Percentiles rank a stretch among this genome's conserved stretches.
These are phyloP conservation scores for Orientallactaga bullata DNA, from an alignment of 2,113 vertebrate genomes.

Conservation along the genomic window DNA sequence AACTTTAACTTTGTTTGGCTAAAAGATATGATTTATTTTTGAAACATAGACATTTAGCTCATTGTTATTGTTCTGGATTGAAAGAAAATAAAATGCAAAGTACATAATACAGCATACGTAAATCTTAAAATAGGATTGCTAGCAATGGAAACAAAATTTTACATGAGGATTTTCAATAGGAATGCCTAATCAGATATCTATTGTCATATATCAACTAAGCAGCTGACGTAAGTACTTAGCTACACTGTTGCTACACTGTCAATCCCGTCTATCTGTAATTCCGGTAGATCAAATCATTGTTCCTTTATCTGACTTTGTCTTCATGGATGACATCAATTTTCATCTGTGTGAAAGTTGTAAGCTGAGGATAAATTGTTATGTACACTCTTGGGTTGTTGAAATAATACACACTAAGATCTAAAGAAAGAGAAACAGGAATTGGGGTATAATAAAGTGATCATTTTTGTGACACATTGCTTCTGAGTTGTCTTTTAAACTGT, in stretches of 20 bases:
- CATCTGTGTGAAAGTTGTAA: neutral
- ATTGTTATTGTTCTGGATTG: neutral
- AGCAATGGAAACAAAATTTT: neutral
- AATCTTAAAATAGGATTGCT: neutral
- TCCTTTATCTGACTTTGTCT: neutral
- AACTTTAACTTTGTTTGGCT: neutral
- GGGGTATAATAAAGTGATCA: neutral
- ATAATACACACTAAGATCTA: neutral
- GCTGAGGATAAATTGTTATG: neutral
- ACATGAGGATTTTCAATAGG: neutral
- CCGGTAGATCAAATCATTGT: neutral
- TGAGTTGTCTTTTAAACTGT: neutral
- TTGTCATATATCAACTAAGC: neutral
- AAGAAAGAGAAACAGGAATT: neutral
- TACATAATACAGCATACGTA: neutral
- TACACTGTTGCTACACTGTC: neutral
- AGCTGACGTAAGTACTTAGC: neutral
- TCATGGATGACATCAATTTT: neutral
- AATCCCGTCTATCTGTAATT: neutral
- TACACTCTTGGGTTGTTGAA: neutral
- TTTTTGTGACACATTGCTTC: neutral
- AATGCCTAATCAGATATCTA: neutral
- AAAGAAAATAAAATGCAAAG: neutral
- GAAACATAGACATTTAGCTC: neutral
- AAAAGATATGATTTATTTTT: neutral